Percentiles rank a stretch among this genome's conserved stretches.
Conservation (phyloP, 2,888 invertebrate species). For the Anorthoa munda region DNA sequence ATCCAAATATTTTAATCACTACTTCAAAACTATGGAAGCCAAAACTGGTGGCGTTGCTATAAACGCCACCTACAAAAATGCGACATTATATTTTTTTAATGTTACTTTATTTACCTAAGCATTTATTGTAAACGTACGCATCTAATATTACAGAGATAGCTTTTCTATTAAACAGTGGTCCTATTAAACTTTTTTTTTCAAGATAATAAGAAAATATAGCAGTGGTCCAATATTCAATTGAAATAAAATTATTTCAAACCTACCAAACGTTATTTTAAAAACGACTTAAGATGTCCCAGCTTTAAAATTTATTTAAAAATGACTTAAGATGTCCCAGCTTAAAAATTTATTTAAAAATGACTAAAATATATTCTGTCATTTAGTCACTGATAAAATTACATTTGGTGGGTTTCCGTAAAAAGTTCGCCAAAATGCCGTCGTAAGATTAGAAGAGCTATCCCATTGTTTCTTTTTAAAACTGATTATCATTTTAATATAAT, state of each 20-base stretch:
- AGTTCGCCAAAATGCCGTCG: slow-evolving; percentile 64
- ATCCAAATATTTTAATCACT: slow-evolving; percentile 72
- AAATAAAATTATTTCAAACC: slow-evolving; percentile 48
- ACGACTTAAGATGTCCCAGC: slow-evolving; percentile 26
- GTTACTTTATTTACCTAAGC: slow-evolving; percentile 69
- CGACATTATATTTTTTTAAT: slow-evolving; percentile 70
- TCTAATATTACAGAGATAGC: slow-evolving; percentile 86
- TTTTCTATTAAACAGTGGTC: slow-evolving; percentile 85
- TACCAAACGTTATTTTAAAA: slow-evolving; percentile 59
- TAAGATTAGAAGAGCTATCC: slow-evolving; percentile 84
- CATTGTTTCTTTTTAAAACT: slow-evolving; percentile 76
- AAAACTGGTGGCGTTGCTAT: slow-evolving; percentile 81
- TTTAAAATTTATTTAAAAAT: slow-evolving; percentile 46
- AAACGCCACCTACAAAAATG: slow-evolving; percentile 81
- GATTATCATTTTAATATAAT: slow-evolving; percentile 76
- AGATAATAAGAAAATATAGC: slow-evolving; percentile 84
- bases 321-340: slow-evolving; percentile 24
- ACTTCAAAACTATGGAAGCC: slow-evolving; percentile 89
- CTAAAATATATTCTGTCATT: slow-evolving; percentile 38
- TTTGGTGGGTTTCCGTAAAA: slow-evolving; percentile 51
- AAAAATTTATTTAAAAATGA: slow-evolving; percentile 47
- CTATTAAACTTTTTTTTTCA: slow-evolving; percentile 73
- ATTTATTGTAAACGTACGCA: slow-evolving; percentile 75
- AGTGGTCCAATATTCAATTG: slow-evolving; percentile 84
- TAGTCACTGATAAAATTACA: slow-evolving; percentile 49